Evolutionary conservation across 2,797 vertebrate genomes (phyloP), one percentile per base, ranked within the genome.

Genomic region (Sebastes matsubarae): DNA sequence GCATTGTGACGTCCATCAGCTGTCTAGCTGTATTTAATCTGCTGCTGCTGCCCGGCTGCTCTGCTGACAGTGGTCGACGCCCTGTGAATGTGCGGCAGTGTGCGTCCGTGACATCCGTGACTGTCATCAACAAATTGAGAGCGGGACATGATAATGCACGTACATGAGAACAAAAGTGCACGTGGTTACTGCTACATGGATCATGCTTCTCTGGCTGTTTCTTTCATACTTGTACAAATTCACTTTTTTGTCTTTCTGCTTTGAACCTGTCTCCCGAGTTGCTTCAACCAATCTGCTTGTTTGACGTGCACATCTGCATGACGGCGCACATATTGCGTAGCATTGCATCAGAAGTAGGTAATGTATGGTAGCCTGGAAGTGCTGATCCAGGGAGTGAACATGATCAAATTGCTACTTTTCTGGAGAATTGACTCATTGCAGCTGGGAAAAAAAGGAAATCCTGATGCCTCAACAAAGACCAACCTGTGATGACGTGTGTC

Each of bases 1-100:
- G 87, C 50, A 64, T 34, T 34, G 77, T 77, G 90, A 90, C 63
- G 71, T 89, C 80, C 82, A 58, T 91, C 90, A 88, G 82, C 63
- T 32, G 9, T 75, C 57, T 63, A 22, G 80, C 84, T 84, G 70
- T 12, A 27, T 83, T 89, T 81, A 34, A 91, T 89, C 57, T 84
- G 57, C 66, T 57, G 27, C 30, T 46, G 3, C 42, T 64, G 71
- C 66, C 78, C 1, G 42, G 27, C 68, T 32, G 76, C 79, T 85
- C 66, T 30, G 77, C 63, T 75, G 67, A 79, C 70, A 60, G 38
- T 13, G 61, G 75, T 27, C 14, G 6, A 70, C 54, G 65, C 67
- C 82, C 74, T 38, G 63, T 5, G 32, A 75, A 75, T 36, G 36
- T 66, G 27, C 46, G 24, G 68, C 82, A 8, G 13, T 16, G 69